Conservation (phyloP, 2,888 invertebrate species). For the Pteria penguin region DNA sequence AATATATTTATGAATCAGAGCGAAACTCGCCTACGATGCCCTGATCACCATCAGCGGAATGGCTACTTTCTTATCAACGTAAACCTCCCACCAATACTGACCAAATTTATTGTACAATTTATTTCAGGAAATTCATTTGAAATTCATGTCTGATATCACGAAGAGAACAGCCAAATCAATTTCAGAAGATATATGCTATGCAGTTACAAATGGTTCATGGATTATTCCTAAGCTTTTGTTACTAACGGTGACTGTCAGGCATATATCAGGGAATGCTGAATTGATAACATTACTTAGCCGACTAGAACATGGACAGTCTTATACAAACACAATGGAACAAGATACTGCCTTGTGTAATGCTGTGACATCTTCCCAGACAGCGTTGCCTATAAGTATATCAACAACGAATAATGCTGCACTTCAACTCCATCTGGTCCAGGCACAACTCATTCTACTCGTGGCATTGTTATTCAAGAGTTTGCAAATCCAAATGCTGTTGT, state of each 20-base stretch:
- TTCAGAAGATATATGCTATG: not conserved
- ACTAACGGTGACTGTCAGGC: not conserved
- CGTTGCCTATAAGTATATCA: too few species aligned
- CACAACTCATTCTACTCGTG: too few species aligned
- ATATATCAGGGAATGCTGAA: not conserved
- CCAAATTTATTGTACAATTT: not conserved
- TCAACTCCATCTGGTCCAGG: too few species aligned
- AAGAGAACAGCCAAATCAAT: not conserved
- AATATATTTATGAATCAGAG: not conserved
- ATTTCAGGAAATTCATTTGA: not conserved
- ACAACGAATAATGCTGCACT: too few species aligned
- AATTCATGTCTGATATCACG: not conserved
- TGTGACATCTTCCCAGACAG: too few species aligned
- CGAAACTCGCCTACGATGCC: not conserved
- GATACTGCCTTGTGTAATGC: too few species aligned
- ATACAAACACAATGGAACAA: too few species aligned
- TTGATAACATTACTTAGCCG: not conserved
- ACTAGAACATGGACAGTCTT: not conserved
- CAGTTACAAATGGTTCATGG: not conserved
- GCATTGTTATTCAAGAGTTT: too few species aligned
- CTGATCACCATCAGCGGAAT: not conserved
- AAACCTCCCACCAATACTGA: not conserved
- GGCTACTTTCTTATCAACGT: conserved; percentile 1
- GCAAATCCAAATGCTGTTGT: too few species aligned
- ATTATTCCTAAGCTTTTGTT: not conserved